Evolutionary conservation across 2,113 vertebrate species (phyloP).

Genomic region (Barbus barbus): DNA sequence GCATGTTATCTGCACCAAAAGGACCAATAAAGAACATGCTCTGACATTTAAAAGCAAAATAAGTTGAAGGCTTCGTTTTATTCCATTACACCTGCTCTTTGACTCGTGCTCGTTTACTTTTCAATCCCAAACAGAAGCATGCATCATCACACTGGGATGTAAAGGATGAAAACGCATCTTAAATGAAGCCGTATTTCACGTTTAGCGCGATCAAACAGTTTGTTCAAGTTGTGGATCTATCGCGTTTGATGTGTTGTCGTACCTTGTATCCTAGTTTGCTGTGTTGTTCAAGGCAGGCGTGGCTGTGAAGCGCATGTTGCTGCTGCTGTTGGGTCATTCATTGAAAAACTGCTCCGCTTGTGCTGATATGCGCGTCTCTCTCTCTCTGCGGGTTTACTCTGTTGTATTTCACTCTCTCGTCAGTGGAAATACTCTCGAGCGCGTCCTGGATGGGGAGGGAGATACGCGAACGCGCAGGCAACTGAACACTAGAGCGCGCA

Average conservation of each 20-base stretch:
- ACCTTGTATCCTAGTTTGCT: slow-evolving; percentile 41
- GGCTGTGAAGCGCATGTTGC: slow-evolving; percentile 35
- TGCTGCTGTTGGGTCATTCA: slow-evolving; percentile 38
- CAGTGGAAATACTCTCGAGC: slow-evolving; percentile 29
- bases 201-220: not conserved
- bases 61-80: not conserved
- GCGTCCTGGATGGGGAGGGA: slow-evolving; percentile 34
- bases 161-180: not conserved
- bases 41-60: not conserved
- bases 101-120: not conserved
- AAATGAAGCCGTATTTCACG: not conserved
- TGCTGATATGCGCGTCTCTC: slow-evolving; percentile 3
- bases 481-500: not conserved
- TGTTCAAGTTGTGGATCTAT: not conserved
- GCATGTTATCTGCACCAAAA: not conserved
- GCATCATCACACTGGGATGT: not conserved
- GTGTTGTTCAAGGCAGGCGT: slow-evolving; percentile 31
- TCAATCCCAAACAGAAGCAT: too few relatives aligned
- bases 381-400: slow-evolving; percentile 25
- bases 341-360: not conserved
- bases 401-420: slow-evolving; percentile 40
- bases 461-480: slow-evolving; percentile 15
- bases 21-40: not conserved
- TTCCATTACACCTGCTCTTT: not conserved
- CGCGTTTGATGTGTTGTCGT: not conserved